A percentile compares a stretch with the other conserved stretches of the same genome.
Conservation (phyloP, 2,888 invertebrate species). For the Pyrrhosoma nymphula region DNA sequence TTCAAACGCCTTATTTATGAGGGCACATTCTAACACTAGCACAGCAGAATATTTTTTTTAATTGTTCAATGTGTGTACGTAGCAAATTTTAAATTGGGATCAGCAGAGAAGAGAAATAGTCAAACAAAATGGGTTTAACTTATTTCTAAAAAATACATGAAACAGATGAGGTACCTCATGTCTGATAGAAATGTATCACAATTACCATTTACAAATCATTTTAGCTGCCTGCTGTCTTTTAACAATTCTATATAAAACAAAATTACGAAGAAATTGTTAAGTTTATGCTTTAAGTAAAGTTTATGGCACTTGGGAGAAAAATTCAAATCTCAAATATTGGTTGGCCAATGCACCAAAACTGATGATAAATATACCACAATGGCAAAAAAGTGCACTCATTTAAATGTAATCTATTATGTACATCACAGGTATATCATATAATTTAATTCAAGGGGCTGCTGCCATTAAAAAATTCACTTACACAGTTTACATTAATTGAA, state of each 20-base stretch:
- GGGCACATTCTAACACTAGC: constrained; percentile 65
- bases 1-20: constrained; percentile 59
- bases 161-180: constrained; percentile 57
- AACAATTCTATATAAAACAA: constrained; percentile 40
- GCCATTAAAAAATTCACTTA: constrained; percentile 61
- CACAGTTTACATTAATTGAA: constrained; percentile 61
- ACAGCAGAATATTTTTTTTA: constrained; percentile 61
- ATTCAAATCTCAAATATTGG: constrained; percentile 42
- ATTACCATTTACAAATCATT: constrained; percentile 55
- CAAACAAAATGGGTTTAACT: constrained; percentile 39
- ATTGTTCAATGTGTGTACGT: constrained; percentile 64
- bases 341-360: constrained; percentile 54
- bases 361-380: constrained; percentile 55
- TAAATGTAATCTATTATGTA: constrained; percentile 57
- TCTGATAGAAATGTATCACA: constrained; percentile 62
- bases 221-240: constrained; percentile 58
- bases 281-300: constrained; percentile 39
- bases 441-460: constrained; percentile 59
- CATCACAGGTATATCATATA: constrained; percentile 67
- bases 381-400: constrained; percentile 60
- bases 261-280: constrained; percentile 28
- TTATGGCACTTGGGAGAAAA: constrained; percentile 62
- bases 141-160: constrained; percentile 52
- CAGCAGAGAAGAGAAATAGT: constrained; percentile 24
- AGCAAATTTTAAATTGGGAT: constrained; percentile 52